Conservation (phyloP, 2,113 vertebrate genomes). For the Peromyscus leucopus region DNA sequence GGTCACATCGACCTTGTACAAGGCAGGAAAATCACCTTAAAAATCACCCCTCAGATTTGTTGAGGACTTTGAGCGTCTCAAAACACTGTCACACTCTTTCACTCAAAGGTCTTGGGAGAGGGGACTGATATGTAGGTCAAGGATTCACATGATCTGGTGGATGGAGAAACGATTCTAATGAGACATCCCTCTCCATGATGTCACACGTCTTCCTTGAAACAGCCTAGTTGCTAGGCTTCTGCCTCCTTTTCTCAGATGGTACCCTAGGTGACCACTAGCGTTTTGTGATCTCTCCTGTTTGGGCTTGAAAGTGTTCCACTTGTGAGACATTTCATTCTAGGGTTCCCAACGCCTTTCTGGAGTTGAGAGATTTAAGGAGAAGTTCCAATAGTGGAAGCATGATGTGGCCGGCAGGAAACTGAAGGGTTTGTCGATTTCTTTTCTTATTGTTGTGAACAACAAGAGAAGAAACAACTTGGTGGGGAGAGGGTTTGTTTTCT, state of each 20-base stretch:
- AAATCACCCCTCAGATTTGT: not conserved
- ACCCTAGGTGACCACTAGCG: no score
- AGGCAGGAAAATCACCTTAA: slow-evolving; percentile 9
- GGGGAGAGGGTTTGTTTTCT: not conserved
- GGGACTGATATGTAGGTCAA: not conserved
- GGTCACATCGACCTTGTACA: not conserved
- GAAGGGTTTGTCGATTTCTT: not conserved
- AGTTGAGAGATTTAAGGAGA: slow-evolving; percentile 34
- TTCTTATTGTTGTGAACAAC: not conserved
- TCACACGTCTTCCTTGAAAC: not conserved
- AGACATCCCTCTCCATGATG: not conserved
- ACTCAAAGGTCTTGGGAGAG: not conserved
- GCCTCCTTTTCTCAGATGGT: not conserved
- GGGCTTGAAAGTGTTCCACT: slow-evolving; percentile 8
- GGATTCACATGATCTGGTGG: not conserved
- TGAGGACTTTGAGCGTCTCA: slow-evolving; percentile 24
- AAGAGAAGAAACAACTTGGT: not conserved
- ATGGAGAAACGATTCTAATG: not conserved
- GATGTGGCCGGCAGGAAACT: not conserved
- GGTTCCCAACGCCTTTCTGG: not conserved
- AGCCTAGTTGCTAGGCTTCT: not conserved
- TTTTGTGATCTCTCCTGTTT: slow-evolving; percentile 8
- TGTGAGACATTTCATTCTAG: not conserved
- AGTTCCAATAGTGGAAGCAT: not conserved
- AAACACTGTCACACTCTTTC: not conserved